phyloP scores from a whole-genome alignment of 2,797 vertebrate genomes.

The Brachyrhaphis roseni region DNA sequence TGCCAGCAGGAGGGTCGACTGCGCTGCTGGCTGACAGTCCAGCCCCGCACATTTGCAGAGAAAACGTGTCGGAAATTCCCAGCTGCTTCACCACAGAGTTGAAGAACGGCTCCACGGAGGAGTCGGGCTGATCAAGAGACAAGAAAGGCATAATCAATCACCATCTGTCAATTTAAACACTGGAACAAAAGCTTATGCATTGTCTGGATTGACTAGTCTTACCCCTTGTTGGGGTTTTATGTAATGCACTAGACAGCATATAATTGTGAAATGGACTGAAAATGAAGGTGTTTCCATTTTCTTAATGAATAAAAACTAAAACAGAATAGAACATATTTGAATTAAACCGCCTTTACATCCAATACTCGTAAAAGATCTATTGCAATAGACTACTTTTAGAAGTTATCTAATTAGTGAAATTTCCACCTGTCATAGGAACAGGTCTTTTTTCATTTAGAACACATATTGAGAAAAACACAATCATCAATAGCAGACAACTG shows the following conservation, averaged over 20 bases:
- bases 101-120: conserved; percentile 94
- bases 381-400: not conserved
- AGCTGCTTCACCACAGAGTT: conserved; percentile 90
- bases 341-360: not conserved
- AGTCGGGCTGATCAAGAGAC: conserved; percentile 84
- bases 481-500: not conserved
- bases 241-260: not conserved
- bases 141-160: not conserved
- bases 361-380: not conserved
- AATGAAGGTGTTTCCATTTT: not conserved
- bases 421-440: not conserved
- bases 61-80: conserved; percentile 90
- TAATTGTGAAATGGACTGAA: not conserved
- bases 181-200: not conserved
- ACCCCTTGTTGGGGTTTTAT: not conserved
- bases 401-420: not conserved
- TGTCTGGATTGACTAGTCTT: not conserved
- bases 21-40: conserved; percentile 82
- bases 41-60: conserved; percentile 97
- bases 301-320: not conserved
- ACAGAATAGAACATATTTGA: too few species aligned
- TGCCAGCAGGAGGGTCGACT: conserved; percentile 85
- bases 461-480: not conserved
- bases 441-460: not conserved
- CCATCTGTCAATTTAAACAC: not conserved